Base-by-base conservation (phyloP, 92 coral and sea anemone species). In the Virgularia gustaviana region DNA sequence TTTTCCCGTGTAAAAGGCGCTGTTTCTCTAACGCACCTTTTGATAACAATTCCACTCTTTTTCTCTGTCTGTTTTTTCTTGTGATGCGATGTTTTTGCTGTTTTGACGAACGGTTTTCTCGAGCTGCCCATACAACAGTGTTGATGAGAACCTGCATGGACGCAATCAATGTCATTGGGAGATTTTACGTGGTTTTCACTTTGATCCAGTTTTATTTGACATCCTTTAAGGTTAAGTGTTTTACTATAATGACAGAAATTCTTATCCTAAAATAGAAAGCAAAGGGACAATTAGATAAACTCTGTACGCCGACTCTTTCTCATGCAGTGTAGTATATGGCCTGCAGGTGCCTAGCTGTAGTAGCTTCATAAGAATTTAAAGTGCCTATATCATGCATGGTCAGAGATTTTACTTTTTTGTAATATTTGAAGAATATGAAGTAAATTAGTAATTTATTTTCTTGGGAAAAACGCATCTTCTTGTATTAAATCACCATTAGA, bases 211-310 rank as follows among this genome's bases (percentile, higher is more conserved):
- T 68, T 68, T 38, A 68, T 68, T 34, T 36, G 53, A 47, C 42
- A 68, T 35, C 75, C 75, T 47, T 68, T 68, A 47, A 68, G 32
- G 25, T 68, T 61, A 20, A 68, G 36, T 49, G 33, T 33, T 32
- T 61, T 68, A 29, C 19, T 68, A 54, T 47, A 47, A 36, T 41
- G 34, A 24, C 29, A 42, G 24, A 29, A 30, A 49, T 49, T 47
- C 36, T 68, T 49, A 10, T 47, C 75, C 56, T 42, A 28, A 22
- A 55, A 27, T 37, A 9, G 27, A 27, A 10, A 37, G 9, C 9
- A 10, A 27, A 55, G 35, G 32, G 32, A 51, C 22, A 27, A 51
- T 4, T 45, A 45, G 15, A 15, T 24, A 45, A n/a, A n/a, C n/a
- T n/a, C n/a, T n/a, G n/a, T n/a, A n/a, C n/a, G n/a, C n/a, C n/a